Evolutionary conservation across 2,888 invertebrate species (phyloP), one percentile per base, ranked within the genome.

Genomic region (Chironomus tentans): DNA sequence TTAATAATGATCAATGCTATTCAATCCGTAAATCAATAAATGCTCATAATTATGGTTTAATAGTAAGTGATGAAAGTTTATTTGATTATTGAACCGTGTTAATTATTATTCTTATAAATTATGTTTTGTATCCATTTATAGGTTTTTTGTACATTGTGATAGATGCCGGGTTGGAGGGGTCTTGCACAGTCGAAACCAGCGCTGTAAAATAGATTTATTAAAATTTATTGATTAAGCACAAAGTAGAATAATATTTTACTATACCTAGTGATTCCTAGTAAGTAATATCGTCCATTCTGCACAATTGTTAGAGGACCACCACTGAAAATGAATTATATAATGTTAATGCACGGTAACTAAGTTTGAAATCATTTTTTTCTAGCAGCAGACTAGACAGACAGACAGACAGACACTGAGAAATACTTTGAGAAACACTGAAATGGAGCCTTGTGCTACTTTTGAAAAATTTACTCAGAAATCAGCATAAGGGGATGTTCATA

Each of bases 171-270:
- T 82, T 94, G 94, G 80, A 92, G 90, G 80, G 92, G 91, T 13
- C 93, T 92, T 0, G 93, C 93, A 81, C 93, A 94, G 69, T 93
- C 93, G 81, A 93, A 94, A 5, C 94, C 94, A 0, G 93, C 93
- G 28, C 93, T 93, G 24, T 12, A 65, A 65, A 5, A 4, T 7
- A 2, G 13, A 24, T 13, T 24, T 24, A 24, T 24, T 2, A 24
- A 2, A 24, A n/a, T n/a, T n/a, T n/a, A n/a, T n/a, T n/a, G n/a
- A n/a, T n/a, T n/a, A n/a, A n/a, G n/a, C n/a, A n/a, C n/a, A n/a
- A n/a, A n/a, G n/a, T n/a, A n/a, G 21, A 22, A 65, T 12, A 12
- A n/a, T n/a, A 15, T 15, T 50, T 24, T 28, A 5, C 5, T 3
- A 1, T 65, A 65, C 65, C 65, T 72, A 0, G 92, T 93, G 78